Base-by-base conservation (phyloP, 2,888 invertebrate species). In the Rotaria macrura region DNA sequence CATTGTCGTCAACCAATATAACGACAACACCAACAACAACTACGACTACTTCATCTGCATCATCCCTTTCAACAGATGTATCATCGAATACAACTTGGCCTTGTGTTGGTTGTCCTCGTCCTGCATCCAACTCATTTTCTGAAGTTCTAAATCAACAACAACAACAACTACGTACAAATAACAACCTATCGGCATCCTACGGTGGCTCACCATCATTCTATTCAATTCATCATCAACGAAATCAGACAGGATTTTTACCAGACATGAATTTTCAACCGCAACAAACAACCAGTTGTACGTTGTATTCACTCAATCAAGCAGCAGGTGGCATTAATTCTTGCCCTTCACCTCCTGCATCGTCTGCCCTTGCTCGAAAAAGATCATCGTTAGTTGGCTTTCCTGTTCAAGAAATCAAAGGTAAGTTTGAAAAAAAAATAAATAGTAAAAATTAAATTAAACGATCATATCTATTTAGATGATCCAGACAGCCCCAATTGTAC, bases 71-170 rank as follows among this genome's bases (percentile, higher is more conserved):
- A 29, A 65, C 34, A 20, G 65, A 65, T 65, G 65, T 34, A 17
- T 65, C 65, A 79, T 43, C 79, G 7, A 79, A 40, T 43, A 38
- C 79, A 65, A 20, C 65, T 6, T 79, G 79, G 79, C 25, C 79
- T n/a, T 79, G 25, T 43, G 23, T 1, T 65, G 65, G 14, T 17
- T 34, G 7, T 79, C 9, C 43, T 10, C 79, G 79, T 3, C 43
- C 79, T n/a, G n/a, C 43, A 43, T 79, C 79, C 23, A 79, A 12
- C 43, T 79, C 79, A n/a, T 79, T 79, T 79, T 79, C 79, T 9
- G 79, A 43, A 79, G 79, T 79, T 9, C 3, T 43, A n/a, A 40
- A 10, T n/a, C 79, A 79, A 79, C 79, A 79, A 43, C 79, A 79
- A 43, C 79, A 79, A n/a, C 79, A 79, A 43, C 79, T n/a, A 9